Conservation (phyloP, 2,797 vertebrate species). For the Mormyrus hasselquistii region DNA sequence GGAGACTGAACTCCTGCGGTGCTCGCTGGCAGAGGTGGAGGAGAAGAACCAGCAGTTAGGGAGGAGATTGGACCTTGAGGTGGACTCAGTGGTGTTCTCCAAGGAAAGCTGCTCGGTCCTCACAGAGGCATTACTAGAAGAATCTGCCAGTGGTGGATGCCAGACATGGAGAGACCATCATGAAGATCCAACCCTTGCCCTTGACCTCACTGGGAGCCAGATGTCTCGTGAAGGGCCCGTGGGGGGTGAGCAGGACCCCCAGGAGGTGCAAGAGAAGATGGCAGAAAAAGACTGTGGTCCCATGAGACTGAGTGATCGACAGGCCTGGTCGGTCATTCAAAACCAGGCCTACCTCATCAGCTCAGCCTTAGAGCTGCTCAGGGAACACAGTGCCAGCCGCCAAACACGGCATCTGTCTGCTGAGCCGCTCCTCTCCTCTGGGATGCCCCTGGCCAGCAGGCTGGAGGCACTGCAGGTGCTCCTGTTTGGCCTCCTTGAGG, state of each 20-base stretch:
- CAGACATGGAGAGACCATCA: slow-evolving; percentile 72
- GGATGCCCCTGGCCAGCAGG: slow-evolving; percentile 63
- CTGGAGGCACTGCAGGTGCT: slow-evolving; percentile 80
- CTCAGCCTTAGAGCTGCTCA: slow-evolving; percentile 79
- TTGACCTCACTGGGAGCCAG: slow-evolving; percentile 61
- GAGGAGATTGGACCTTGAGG: slow-evolving; percentile 59
- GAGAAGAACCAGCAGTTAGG: slow-evolving; percentile 62
- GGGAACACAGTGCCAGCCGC: slow-evolving; percentile 51
- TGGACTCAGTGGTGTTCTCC: slow-evolving; percentile 56
- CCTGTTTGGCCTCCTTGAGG: slow-evolving; percentile 67
- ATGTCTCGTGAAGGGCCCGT: slow-evolving; percentile 60
- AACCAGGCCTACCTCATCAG: slow-evolving; percentile 76
- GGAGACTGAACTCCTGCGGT: slow-evolving; percentile 66
- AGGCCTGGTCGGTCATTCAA: slow-evolving; percentile 58
- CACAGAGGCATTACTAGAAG: slow-evolving; percentile 69
- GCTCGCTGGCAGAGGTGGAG: slow-evolving; percentile 62
- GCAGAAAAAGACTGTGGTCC: not conserved
- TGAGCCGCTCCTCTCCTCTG: slow-evolving; percentile 23
- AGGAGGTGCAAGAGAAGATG: slow-evolving; percentile 38
- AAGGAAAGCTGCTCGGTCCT: slow-evolving; percentile 70
- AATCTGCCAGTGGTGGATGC: slow-evolving; percentile 58
- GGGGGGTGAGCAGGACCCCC: slow-evolving; percentile 52
- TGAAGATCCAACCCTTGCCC: slow-evolving; percentile 62
- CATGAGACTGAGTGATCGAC: slow-evolving; percentile 18
- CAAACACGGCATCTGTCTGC: slow-evolving; percentile 51